Evolutionary conservation across 2,888 invertebrate species (phyloP), one percentile per base, ranked within the genome.

Genomic region (Osedax frankpressi): DNA sequence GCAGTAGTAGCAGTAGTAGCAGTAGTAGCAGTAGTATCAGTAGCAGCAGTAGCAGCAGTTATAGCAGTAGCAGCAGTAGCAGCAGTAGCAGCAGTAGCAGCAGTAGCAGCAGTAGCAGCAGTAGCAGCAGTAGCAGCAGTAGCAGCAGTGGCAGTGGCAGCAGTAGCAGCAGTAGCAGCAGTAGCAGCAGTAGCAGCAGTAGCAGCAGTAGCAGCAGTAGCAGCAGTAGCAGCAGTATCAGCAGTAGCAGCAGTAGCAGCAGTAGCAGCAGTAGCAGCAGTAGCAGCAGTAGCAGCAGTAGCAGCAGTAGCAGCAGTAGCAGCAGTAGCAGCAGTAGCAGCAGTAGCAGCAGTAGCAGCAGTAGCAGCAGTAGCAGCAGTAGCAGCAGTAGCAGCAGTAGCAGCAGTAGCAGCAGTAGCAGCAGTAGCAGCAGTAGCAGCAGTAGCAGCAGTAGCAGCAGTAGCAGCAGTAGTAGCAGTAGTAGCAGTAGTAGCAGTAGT

Each of bases 381-480:
- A 1, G 70, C 60, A 1, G 1, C 60, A 70, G 70, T 70, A 70
- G 70, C 1, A 70, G 70, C 26, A 1, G 70, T 70, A 1, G 70
- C 1, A 1, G 70, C 1, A 1, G 70, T 1, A 1, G 70, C 1
- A 70, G 70, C 59, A 70, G 70, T 70, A 70, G 70, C 59, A 70
- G 70, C 59, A 1, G 70, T 70, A 1, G 70, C 1, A 1, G 70
- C 60, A 1, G 70, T 70, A 70, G 70, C 60, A 70, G 70, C 60
- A 70, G 70, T 1, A 70, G 70, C 60, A 1, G 70, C 26, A 1
- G 70, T 1, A 1, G 70, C 1, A 1, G 70, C 1, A 1, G 70
- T 1, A 70, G 70, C 59, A 70, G 70, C 59, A 70, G 70, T 70
- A 70, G 70, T 70, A 1, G 70, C 59, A 1, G 70, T 1, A 1